Percentiles rank a stretch among this genome's conserved stretches.
Conservation (phyloP, 2,797 vertebrate genomes). For the Acropternis orthonyx region DNA sequence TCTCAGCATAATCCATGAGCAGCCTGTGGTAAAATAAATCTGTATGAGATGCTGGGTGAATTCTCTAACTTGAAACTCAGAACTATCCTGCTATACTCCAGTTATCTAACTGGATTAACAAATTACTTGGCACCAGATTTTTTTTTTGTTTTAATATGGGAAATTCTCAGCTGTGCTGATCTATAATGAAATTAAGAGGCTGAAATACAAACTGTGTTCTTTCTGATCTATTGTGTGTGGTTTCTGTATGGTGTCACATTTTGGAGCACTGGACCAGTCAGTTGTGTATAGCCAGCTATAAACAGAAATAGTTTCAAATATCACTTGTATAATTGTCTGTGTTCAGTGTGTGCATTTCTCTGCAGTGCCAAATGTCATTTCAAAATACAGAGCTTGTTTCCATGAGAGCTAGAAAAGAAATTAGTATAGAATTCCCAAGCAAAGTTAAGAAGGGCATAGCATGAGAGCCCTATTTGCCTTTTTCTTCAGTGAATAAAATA, state of each 20-base stretch:
- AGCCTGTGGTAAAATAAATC: not conserved
- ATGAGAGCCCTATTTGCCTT: not conserved
- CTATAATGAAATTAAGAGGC: not conserved
- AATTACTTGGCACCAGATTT: not conserved
- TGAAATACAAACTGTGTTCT: not conserved
- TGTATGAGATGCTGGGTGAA: fast-evolving
- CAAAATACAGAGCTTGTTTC: not conserved
- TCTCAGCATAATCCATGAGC: not conserved
- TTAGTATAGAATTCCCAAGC: not conserved
- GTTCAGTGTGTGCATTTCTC: not conserved
- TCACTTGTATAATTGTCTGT: not conserved
- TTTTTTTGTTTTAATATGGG: not conserved
- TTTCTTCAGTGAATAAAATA: not conserved
- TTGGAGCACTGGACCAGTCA: not conserved
- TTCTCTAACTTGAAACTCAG: not conserved
- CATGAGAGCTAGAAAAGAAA: not conserved
- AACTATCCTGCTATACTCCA: not conserved
- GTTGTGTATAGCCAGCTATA: not conserved
- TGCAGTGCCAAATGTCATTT: not conserved
- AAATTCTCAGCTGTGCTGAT: not conserved
- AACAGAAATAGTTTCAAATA: not conserved
- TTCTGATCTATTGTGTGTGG: not conserved
- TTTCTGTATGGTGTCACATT: not conserved
- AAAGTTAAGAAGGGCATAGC: not conserved
- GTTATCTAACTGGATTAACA: not conserved